These are phyloP conservation scores for Tenthredo amoena DNA, from an alignment of 2,888 invertebrate genomes.

Conservation along the genomic window DNA sequence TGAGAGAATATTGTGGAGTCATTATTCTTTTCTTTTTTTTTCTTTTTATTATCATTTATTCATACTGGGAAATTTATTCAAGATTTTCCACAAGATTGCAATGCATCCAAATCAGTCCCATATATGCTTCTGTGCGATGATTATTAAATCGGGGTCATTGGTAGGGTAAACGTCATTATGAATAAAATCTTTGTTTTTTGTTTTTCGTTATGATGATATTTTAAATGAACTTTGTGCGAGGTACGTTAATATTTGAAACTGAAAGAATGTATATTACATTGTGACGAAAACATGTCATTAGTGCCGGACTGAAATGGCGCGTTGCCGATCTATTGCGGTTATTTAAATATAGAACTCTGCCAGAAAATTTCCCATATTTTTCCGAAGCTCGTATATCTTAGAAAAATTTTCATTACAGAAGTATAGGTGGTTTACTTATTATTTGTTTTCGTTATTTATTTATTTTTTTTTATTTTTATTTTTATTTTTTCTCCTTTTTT, in stretches of 20 bases:
- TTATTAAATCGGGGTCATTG: neutral
- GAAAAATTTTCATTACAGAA: constrained; percentile 37
- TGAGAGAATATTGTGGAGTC: neutral
- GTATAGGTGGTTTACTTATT: neutral
- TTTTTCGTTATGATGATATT: neutral
- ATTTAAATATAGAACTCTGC: constrained; percentile 16
- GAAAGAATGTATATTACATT: neutral
- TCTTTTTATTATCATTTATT: neutral
- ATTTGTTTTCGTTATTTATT: neutral
- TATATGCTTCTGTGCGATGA: neutral
- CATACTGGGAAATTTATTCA: neutral
- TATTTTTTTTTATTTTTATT: constrained; percentile 24
- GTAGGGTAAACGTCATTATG: neutral
- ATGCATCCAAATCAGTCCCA: constrained; percentile 25
- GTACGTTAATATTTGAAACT: neutral
- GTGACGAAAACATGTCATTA: neutral
- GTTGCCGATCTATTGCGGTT: constrained; percentile 3
- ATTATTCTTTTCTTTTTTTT: neutral
- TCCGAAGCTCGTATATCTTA: constrained; percentile 35
- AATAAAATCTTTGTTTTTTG: neutral
- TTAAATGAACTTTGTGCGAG: neutral
- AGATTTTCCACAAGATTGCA: neutral
- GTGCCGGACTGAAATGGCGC: constrained; percentile 17
- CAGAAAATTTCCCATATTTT: constrained; percentile 34
- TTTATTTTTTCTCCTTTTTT: constrained; percentile 16